These are phyloP conservation scores for Pseudocheirus occidentalis DNA, from an alignment of 2,797 vertebrate genomes.

Conservation along the genomic window DNA sequence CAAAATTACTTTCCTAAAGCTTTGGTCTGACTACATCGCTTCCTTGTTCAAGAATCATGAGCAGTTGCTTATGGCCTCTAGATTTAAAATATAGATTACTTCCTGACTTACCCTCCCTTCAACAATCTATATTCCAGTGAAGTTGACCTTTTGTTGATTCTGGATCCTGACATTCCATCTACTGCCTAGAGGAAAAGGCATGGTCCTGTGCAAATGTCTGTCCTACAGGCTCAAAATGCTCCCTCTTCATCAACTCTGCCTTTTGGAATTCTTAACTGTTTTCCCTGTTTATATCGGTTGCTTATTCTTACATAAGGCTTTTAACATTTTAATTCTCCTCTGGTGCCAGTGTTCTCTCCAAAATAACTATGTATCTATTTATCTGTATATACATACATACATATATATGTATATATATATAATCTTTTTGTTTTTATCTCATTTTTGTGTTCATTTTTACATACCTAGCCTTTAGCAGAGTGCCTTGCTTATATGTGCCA, in stretches of 20 bases:
- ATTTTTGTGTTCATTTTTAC: not conserved
- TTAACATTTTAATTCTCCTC: not conserved
- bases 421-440: not conserved
- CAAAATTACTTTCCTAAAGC: not conserved
- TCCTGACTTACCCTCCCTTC: not conserved
- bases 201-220: not conserved
- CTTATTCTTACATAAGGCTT: not conserved
- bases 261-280: not conserved
- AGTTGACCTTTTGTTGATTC: not conserved
- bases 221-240: not conserved
- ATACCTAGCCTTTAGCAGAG: not conserved
- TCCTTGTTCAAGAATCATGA: not conserved
- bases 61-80: not conserved
- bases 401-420: not conserved
- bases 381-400: not conserved
- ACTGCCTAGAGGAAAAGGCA: not conserved
- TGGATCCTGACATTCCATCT: not conserved
- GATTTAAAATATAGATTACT: not conserved
- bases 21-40: not conserved
- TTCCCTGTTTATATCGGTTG: not conserved
- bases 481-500: not conserved
- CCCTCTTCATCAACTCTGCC: not conserved
- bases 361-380: not conserved
- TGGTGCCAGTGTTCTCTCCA: not conserved
- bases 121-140: not conserved